Percentiles rank a stretch among this genome's conserved stretches.
These are phyloP conservation scores for Enchytraeus crypticus DNA, from an alignment of 2,888 invertebrate genomes.

Conservation along the genomic window DNA sequence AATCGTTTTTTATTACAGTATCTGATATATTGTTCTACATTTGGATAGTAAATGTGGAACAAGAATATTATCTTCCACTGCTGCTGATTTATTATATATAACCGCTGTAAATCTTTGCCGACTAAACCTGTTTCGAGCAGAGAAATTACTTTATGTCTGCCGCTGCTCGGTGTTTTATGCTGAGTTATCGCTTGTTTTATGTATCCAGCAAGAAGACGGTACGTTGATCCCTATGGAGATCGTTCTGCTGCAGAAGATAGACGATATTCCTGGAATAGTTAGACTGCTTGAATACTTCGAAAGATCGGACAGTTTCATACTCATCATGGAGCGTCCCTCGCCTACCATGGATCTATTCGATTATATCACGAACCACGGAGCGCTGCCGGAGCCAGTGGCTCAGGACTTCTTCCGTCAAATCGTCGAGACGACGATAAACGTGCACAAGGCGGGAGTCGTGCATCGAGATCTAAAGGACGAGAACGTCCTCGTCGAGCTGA, in stretches of 20 bases:
- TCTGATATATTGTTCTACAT: too few species aligned
- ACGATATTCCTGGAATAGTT: constrained; percentile 53
- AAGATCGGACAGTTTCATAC: constrained; percentile 52
- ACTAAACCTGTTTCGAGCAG: too few species aligned
- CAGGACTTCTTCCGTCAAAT: constrained; percentile 55
- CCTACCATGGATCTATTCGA: constrained; percentile 57
- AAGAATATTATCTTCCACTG: too few species aligned
- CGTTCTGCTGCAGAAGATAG: constrained; percentile 52
- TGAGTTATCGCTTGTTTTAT: too few species aligned
- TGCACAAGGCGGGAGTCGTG: constrained; percentile 53
- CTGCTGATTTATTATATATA: too few species aligned
- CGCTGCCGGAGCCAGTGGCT: constrained; percentile 52
- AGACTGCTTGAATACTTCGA: constrained; percentile 55
- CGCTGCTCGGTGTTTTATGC: too few species aligned
- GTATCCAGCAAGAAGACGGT: constrained; percentile 12
- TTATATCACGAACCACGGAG: constrained; percentile 56
- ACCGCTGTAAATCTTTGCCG: too few species aligned
- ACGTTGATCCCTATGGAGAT: constrained; percentile 54
- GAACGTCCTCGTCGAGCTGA: constrained; percentile 56
- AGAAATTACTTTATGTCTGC: too few species aligned
- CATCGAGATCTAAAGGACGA: constrained; percentile 59
- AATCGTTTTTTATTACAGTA: too few species aligned
- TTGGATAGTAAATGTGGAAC: too few species aligned
- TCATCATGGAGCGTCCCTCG: constrained; percentile 57
- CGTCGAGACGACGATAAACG: constrained; percentile 52